Evolutionary conservation across 1,140 invertebrate species (phyloP).

Genomic region (Drosophila gunungcola): DNA sequence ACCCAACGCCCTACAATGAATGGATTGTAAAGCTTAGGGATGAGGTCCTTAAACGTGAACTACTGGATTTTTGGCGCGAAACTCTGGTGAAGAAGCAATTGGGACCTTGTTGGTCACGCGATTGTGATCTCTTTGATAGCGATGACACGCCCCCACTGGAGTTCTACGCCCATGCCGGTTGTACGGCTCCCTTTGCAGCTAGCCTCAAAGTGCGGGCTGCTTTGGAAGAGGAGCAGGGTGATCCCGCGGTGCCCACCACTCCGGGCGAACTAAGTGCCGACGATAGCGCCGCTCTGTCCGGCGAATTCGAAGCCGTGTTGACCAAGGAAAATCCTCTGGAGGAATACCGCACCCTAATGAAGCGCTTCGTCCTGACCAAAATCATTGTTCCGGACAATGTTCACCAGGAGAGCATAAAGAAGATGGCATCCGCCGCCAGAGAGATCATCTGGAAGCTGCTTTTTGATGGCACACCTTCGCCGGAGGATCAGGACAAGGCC

Average conservation of each 20-base stretch:
- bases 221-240: neutral
- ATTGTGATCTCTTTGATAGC: slow-evolving; percentile 71
- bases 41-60: slow-evolving; percentile 57
- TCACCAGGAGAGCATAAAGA: slow-evolving; percentile 45
- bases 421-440: slow-evolving; percentile 44
- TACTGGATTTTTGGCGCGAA: slow-evolving; percentile 73
- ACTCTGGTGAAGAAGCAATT: slow-evolving; percentile 60
- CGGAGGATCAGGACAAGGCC: slow-evolving; percentile 45
- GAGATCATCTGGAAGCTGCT: slow-evolving; percentile 60
- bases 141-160: slow-evolving; percentile 61
- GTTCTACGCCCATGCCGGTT: slow-evolving; percentile 74
- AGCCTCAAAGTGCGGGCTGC: slow-evolving; percentile 53
- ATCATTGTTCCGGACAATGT: slow-evolving; percentile 51
- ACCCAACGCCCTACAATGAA: slow-evolving; percentile 65
- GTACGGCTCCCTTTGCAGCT: slow-evolving; percentile 68
- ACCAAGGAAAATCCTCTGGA: slow-evolving; percentile 30
- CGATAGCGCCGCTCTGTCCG: slow-evolving; percentile 38
- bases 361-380: slow-evolving; percentile 53
- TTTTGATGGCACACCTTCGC: slow-evolving; percentile 41
- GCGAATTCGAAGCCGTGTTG: slow-evolving; percentile 56
- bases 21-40: slow-evolving; percentile 73
- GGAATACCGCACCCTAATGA: slow-evolving; percentile 63
- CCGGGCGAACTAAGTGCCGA: slow-evolving; percentile 26
- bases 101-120: slow-evolving; percentile 73
- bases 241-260: slow-evolving; percentile 2